Conservation (phyloP, 2,113 vertebrate species). For the Halichoeres trimaculatus region DNA sequence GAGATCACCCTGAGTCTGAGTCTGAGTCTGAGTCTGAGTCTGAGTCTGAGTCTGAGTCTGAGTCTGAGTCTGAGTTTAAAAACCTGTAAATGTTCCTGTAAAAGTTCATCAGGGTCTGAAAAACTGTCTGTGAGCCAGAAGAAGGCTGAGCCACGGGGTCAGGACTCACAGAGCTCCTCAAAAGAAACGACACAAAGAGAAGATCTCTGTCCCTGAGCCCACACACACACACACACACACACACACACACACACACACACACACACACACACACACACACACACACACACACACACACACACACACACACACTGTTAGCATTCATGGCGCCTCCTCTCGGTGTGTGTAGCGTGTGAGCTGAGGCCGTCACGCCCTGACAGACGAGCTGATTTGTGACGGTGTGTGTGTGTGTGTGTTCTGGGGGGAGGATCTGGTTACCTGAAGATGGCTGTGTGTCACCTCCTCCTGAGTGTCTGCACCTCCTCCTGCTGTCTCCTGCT, state of each 20-base stretch:
- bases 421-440: conserved; percentile 7
- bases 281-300: not conserved
- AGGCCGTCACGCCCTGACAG: not conserved
- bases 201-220: too few relatives aligned
- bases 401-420: too few relatives aligned
- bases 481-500: not conserved
- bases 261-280: not conserved
- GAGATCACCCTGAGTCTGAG: too few relatives aligned
- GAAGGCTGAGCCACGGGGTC: too few relatives aligned
- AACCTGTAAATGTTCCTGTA: too few relatives aligned
- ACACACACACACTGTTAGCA: conserved; percentile 1
- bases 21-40: too few relatives aligned
- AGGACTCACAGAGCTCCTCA: too few relatives aligned
- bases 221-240: not conserved
- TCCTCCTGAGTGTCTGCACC: not conserved
- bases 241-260: not conserved
- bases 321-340: not conserved
- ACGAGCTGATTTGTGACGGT: conserved; percentile 6
- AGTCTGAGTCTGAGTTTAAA: too few relatives aligned
- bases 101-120: too few relatives aligned
- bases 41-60: too few relatives aligned
- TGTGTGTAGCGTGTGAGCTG: not conserved
- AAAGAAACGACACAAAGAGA: too few relatives aligned
- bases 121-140: too few relatives aligned
- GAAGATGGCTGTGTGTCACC: not conserved